Percentiles rank a stretch among this genome's conserved stretches.
Conservation (phyloP, 2,888 invertebrate species). For the Sesamia inferens region DNA sequence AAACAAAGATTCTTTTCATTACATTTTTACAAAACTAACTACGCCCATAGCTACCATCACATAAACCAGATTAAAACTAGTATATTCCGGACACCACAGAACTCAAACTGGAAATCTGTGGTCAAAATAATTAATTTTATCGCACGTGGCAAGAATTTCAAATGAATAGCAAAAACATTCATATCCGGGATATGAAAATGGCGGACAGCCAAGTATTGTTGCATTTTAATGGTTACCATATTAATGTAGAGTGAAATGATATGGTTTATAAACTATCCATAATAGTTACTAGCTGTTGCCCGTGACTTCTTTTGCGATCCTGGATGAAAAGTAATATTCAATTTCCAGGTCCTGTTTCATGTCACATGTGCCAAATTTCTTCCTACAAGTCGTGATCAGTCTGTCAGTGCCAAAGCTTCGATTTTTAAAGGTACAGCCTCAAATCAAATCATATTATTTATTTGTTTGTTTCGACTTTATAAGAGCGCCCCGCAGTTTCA, state of each 20-base stretch:
- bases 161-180: constrained; percentile 45
- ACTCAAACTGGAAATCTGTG: constrained; percentile 35
- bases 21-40: constrained; percentile 24
- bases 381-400: too few relatives aligned
- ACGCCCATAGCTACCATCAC: not conserved
- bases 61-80: constrained; percentile 51
- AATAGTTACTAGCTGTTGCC: not conserved
- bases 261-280: not conserved
- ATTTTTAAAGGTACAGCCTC: too few relatives aligned
- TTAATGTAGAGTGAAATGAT: not conserved
- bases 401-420: too few relatives aligned
- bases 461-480: too few relatives aligned
- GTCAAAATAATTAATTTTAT: constrained; percentile 58
- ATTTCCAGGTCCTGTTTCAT: too few relatives aligned
- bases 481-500: too few relatives aligned
- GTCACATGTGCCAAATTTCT: too few relatives aligned
- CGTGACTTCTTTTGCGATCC: not conserved
- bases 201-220: constrained; percentile 37
- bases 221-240: constrained; percentile 25
- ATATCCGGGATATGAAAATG: constrained; percentile 40
- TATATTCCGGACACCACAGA: constrained; percentile 25
- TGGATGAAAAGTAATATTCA: too few relatives aligned
- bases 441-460: too few relatives aligned
- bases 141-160: constrained; percentile 46
- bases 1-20: constrained; percentile 1